phyloP scores from a whole-genome alignment of 2,888 invertebrate genomes.

The Microdon myrmicae region DNA sequence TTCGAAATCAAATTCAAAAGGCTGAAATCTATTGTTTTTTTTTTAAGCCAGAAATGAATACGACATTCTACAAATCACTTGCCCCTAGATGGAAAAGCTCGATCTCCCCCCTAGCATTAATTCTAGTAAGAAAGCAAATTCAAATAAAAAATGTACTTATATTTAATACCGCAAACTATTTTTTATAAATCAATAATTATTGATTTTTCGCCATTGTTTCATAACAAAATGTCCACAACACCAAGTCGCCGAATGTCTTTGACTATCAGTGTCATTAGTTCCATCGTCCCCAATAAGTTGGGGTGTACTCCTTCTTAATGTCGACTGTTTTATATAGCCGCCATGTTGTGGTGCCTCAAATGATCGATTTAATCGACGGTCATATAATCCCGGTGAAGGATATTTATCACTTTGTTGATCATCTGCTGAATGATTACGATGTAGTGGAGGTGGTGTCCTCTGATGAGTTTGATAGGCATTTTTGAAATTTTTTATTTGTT shows the following conservation, averaged over 20 bases:
- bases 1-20: background rate
- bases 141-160: background rate
- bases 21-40: background rate
- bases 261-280: conserved; percentile 53
- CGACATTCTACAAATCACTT: background rate
- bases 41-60: background rate
- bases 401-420: conserved; percentile 47
- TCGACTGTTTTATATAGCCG: conserved; percentile 61
- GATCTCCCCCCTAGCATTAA: background rate
- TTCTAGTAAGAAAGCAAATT: conserved; percentile 1
- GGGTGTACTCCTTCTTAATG: conserved; percentile 64
- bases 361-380: conserved; percentile 65
- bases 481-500: conserved; percentile 53
- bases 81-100: background rate
- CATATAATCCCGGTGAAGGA: conserved; percentile 63
- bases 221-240: conserved; percentile 82
- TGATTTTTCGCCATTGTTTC: conserved; percentile 80
- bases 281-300: conserved; percentile 58
- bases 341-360: conserved; percentile 64
- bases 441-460: conserved; percentile 47
- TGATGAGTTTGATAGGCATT: conserved; percentile 53
- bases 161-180: conserved; percentile 39
- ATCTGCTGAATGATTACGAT: conserved; percentile 55
- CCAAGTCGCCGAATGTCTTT: conserved; percentile 70
- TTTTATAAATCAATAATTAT: conserved; percentile 71